Evolutionary conservation across 2,797 vertebrate species (phyloP), one percentile per base, ranked within the genome.

Genomic region (Protonibea diacanthus): DNA sequence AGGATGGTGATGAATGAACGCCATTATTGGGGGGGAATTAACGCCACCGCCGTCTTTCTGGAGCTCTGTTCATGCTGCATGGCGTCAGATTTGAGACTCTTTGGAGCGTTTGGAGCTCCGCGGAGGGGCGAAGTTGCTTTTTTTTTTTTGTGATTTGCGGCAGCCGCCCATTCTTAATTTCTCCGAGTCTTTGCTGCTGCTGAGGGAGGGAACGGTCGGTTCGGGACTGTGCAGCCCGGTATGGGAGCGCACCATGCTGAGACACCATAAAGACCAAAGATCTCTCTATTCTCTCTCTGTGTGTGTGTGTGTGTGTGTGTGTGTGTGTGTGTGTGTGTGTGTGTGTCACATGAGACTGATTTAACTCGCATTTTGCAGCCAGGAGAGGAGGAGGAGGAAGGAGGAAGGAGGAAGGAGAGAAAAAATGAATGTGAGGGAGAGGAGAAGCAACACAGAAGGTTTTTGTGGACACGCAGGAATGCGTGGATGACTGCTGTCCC

Each of bases 1-100:
- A 84, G 81, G 85, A 89, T 72, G 84, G 59, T 87, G 91, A 93
- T 92, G 90, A 89, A 89, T 89, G 91, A 91, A 49, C 88, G 92
- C 89, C 91, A 93, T 93, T 89, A 90, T 62, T 38, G 33, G 33
- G 85, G 82, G 82, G 82, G 81, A 82, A 84, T 91, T 86, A 89
- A 90, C 56, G 85, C 79, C 11, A 61, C 67, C 76, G 60, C 79
- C 66, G 80, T 81, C 74, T 84, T 88, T 57, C 77, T 80, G 81
- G 51, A 76, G 86, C 75, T 53, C 23, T 68, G 15, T 71, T 68
- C 86, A 71, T 33, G 77, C 68, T 23, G 65, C 62, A 15, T 59
- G 71, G 78, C 74, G 58, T 63, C 74, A 45, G 48, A 8, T 75
- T 49, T 21, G 2, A n/a, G 73, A 70, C 77, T 78, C 70, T 25